Percentiles rank a stretch among this genome's conserved stretches.
Conservation (phyloP, 1,140 invertebrate genomes). For the Drosophila punjabiensis region DNA sequence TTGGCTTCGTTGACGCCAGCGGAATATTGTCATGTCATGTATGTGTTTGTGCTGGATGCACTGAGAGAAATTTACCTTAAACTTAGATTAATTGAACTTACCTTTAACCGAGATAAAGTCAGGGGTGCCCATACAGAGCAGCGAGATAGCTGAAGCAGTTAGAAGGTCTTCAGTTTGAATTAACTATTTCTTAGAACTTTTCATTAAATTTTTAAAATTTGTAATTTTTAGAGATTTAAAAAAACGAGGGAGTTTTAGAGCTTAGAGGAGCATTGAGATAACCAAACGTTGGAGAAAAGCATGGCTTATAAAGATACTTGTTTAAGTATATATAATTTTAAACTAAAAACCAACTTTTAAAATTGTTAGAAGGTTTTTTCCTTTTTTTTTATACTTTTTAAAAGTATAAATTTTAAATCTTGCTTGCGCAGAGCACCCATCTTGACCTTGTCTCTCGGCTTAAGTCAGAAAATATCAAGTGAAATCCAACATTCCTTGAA, state of each 20-base stretch:
- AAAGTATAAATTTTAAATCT: not conserved
- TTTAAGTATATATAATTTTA: not conserved
- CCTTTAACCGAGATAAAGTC: no score
- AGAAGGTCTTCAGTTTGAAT: not conserved
- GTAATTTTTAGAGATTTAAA: not conserved
- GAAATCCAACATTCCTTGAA: not conserved
- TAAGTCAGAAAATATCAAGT: not conserved
- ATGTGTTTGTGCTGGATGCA: conserved; percentile 27
- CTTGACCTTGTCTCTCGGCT: not conserved
- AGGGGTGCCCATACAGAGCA: not conserved
- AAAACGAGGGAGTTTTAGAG: no score
- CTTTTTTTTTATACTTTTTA: not conserved
- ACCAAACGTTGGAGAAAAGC: not conserved
- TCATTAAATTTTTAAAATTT: not conserved
- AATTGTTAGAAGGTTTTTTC: not conserved
- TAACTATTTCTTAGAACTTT: not conserved
- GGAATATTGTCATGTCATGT: conserved; percentile 46
- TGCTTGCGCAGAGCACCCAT: not conserved
- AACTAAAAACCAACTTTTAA: not conserved
- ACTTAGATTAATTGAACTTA: not conserved
- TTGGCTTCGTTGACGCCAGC: conserved; percentile 67
- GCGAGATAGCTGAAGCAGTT: not conserved
- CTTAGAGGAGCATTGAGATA: not conserved
- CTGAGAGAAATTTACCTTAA: not conserved
- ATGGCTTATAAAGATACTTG: not conserved